A percentile compares a stretch with the other conserved stretches of the same genome.
phyloP scores from a whole-genome alignment of 1,140 invertebrate species.

The Acromyrmex heyeri region DNA sequence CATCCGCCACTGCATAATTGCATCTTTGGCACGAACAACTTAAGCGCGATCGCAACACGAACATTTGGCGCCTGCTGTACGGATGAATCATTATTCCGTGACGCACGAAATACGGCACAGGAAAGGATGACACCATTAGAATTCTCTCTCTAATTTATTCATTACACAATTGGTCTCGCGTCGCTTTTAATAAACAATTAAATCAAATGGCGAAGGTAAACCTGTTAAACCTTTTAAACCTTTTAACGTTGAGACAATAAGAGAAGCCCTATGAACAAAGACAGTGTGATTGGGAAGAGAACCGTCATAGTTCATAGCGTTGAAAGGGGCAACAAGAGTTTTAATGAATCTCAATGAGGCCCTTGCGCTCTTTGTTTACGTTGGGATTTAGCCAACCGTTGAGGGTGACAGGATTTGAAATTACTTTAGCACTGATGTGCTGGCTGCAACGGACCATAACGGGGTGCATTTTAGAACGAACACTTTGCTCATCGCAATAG shows the following conservation, averaged over 20 bases:
- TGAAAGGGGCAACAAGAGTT: conserved; percentile 36
- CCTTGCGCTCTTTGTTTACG: conserved; percentile 78
- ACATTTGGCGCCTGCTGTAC: conserved; percentile 27
- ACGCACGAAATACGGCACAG: background rate
- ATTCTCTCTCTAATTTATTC: background rate
- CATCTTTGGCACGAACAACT: conserved; percentile 51
- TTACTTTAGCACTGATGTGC: conserved; percentile 73
- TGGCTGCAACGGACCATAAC: conserved; percentile 67
- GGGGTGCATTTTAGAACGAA: conserved; percentile 80
- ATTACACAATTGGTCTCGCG: background rate
- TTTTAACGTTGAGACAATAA: conserved; percentile 5
- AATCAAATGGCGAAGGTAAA: background rate
- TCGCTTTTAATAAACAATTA: background rate
- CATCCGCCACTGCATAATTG: conserved; percentile 36
- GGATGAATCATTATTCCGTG: background rate
- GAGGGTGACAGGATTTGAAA: conserved; percentile 76
- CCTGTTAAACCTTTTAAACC: background rate
- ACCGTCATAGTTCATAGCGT: background rate
- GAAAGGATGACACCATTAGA: conserved; percentile 25
- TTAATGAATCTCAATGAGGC: conserved; percentile 80
- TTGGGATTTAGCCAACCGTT: conserved; percentile 73
- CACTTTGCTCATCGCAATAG: conserved; percentile 60
- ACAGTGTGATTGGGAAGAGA: background rate
- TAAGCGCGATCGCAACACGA: conserved; percentile 34
- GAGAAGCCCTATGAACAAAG: background rate